phyloP scores from a whole-genome alignment of 2,888 invertebrate genomes.

The Mesoligia furuncula region DNA sequence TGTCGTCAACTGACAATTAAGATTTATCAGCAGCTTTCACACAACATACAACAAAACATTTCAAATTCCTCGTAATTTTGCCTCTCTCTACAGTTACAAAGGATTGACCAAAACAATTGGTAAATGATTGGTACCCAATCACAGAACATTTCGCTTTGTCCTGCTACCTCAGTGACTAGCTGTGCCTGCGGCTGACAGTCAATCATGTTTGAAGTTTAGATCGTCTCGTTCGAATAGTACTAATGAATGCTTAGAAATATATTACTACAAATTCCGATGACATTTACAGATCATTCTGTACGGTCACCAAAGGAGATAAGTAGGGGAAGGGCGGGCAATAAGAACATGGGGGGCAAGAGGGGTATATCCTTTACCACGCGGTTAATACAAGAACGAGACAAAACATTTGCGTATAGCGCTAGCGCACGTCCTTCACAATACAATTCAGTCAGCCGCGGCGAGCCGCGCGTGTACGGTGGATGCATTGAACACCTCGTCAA shows the following conservation, averaged over 20 bases:
- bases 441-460: no score
- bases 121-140: constrained; percentile 31
- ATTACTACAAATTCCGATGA: not conserved
- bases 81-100: constrained; percentile 14
- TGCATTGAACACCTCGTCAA: no score
- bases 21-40: not conserved
- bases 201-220: constrained; percentile 36
- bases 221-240: constrained; percentile 21
- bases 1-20: not conserved
- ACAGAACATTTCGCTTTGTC: constrained; percentile 44
- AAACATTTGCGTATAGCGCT: no score
- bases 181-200: constrained; percentile 41
- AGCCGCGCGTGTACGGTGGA: no score
- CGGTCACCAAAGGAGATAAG: not conserved
- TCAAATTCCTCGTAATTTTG: not conserved
- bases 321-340: not conserved
- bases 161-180: constrained; percentile 9
- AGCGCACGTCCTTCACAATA: no score
- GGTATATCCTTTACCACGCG: no score
- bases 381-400: no score
- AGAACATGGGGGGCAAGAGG: no score
- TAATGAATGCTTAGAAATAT: not conserved
- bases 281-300: not conserved
- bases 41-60: not conserved
- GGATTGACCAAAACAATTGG: constrained; percentile 34